Evolutionary conservation across 2,113 vertebrate genomes (phyloP).

Genomic region (Coptodon bakossiorum): DNA sequence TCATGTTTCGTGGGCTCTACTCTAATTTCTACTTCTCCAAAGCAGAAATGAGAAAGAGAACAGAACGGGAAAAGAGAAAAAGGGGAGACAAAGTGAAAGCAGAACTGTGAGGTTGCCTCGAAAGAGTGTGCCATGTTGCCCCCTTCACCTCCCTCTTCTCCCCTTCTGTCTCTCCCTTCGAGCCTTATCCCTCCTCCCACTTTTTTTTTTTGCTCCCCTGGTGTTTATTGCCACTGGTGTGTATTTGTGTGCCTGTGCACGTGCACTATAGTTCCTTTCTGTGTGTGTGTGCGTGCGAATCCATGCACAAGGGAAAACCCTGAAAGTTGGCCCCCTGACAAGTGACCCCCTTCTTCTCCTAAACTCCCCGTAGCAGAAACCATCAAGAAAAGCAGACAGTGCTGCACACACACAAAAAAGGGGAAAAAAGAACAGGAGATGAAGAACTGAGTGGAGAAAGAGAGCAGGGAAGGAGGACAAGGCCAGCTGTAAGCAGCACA

Average conservation of each 20-base stretch:
- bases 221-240: constrained; percentile 46
- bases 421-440: constrained; percentile 25
- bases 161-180: constrained; percentile 3
- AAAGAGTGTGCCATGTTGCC: constrained; percentile 49
- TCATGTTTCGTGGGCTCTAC: not conserved
- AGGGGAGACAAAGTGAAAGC: constrained; percentile 42
- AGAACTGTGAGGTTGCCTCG: not conserved
- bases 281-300: not conserved
- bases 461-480: constrained; percentile 64
- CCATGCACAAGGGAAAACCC: constrained; percentile 47
- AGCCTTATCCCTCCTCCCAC: constrained; percentile 4
- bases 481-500: constrained; percentile 83
- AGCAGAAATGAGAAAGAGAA: constrained; percentile 9
- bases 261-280: not conserved
- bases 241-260: not conserved
- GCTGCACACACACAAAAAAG: not conserved
- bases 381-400: constrained; percentile 66
- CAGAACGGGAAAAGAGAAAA: not conserved
- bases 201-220: not conserved
- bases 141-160: constrained; percentile 30
- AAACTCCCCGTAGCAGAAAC: constrained; percentile 18
- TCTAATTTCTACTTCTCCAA: not conserved
- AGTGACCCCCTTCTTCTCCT: constrained; percentile 48
- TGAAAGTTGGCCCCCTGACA: constrained; percentile 60
- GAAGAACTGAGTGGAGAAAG: constrained; percentile 40